Conservation (phyloP, 2,888 invertebrate genomes). For the Volucella inanis region DNA sequence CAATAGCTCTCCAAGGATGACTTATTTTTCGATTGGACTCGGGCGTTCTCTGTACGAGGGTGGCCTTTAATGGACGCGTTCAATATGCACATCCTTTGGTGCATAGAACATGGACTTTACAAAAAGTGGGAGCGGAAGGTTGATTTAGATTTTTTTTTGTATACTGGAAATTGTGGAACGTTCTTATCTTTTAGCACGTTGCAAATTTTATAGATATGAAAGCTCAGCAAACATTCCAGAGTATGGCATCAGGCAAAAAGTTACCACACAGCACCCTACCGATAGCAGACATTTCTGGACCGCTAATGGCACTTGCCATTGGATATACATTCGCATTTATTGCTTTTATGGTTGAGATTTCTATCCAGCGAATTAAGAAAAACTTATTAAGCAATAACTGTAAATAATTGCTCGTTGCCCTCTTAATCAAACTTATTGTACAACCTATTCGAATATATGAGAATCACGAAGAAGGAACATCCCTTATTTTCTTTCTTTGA, state of each 20-base stretch:
- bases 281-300: constrained; percentile 80
- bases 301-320: constrained; percentile 79
- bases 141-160: neutral
- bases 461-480: too few species aligned
- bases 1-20: constrained; percentile 80
- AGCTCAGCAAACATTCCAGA: constrained; percentile 78
- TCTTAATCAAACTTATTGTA: too few species aligned
- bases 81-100: constrained; percentile 78
- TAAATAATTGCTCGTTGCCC: neutral
- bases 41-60: constrained; percentile 80
- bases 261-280: constrained; percentile 78
- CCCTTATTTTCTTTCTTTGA: too few species aligned
- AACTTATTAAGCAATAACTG: neutral
- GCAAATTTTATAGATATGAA: constrained; percentile 78
- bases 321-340: constrained; percentile 78
- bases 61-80: constrained; percentile 80
- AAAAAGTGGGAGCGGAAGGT: constrained; percentile 80
- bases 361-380: neutral
- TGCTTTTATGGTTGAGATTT: constrained; percentile 77
- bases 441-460: too few species aligned
- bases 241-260: constrained; percentile 77
- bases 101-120: constrained; percentile 80
- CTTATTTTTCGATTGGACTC: constrained; percentile 81
- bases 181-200: constrained; percentile 71
- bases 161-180: neutral